Conservation (phyloP, 2,797 vertebrate species). For the Enteromius afrohamiltoni region DNA sequence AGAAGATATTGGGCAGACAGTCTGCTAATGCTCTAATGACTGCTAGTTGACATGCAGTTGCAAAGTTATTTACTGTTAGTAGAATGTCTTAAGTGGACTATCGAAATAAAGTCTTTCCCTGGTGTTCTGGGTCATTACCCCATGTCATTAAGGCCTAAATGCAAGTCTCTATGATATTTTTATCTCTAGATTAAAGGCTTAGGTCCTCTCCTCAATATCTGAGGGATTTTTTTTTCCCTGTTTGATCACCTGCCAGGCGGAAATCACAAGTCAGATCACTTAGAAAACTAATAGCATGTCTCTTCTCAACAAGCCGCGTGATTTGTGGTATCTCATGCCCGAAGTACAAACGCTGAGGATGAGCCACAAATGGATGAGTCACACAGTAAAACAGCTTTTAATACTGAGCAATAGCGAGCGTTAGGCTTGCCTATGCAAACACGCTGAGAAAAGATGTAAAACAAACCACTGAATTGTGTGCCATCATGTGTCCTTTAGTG, state of each 20-base stretch:
- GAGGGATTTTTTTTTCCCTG: not conserved
- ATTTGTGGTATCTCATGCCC: conserved; percentile 14
- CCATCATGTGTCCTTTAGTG: conserved; percentile 1
- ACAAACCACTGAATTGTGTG: not conserved
- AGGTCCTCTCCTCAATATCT: not conserved
- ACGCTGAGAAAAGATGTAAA: not conserved
- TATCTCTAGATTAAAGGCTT: not conserved
- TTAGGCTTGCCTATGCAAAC: conserved; percentile 9
- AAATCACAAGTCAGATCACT: conserved; percentile 3
- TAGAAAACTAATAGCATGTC: not conserved
- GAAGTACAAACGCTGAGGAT: not conserved
- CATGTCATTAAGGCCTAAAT: not conserved
- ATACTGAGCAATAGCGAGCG: not conserved
- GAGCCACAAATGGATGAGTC: conserved; percentile 18
- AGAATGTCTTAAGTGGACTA: no score
- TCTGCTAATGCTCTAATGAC: no score
- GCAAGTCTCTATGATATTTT: not conserved
- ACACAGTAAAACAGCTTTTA: not conserved
- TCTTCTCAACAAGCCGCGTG: conserved; percentile 5
- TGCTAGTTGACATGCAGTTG: no score
- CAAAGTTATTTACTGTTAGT: no score
- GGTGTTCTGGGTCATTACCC: not conserved
- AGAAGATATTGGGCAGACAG: no score
- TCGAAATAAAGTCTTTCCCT: no score
- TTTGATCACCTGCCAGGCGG: not conserved